phyloP scores from a whole-genome alignment of 2,797 vertebrate species.

The Syngnathus rostellatus region DNA sequence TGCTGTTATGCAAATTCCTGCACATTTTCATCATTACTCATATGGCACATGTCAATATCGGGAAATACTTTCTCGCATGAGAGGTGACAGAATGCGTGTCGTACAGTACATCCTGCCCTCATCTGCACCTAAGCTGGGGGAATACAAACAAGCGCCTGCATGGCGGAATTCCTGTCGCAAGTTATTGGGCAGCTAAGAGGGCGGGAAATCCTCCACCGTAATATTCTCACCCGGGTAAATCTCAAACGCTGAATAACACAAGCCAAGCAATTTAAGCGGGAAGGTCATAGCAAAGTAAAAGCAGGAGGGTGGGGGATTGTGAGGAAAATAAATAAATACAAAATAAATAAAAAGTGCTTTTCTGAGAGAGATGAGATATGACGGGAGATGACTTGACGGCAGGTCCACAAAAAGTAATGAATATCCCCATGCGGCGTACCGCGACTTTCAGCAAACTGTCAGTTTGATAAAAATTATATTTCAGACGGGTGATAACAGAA shows the following conservation, averaged over 20 bases:
- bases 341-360: conserved; percentile 53
- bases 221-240: conserved; percentile 69
- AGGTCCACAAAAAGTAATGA: conserved; percentile 74
- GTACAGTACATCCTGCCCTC: conserved; percentile 48
- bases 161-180: conserved; percentile 61
- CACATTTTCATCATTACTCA: not conserved
- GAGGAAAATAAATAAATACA: not conserved
- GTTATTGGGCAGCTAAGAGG: conserved; percentile 73
- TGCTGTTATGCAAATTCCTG: not conserved
- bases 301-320: conserved; percentile 50
- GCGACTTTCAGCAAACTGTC: conserved; percentile 72
- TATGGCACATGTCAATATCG: not conserved
- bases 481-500: conserved; percentile 51
- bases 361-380: conserved; percentile 75
- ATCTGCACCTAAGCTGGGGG: conserved; percentile 52
- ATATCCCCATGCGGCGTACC: conserved; percentile 72
- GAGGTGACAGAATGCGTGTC: conserved; percentile 34
- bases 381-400: conserved; percentile 72
- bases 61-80: not conserved
- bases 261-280: conserved; percentile 72
- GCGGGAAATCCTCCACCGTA: conserved; percentile 67
- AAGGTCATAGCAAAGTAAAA: conserved; percentile 76
- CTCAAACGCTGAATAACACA: conserved; percentile 74
- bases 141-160: conserved; percentile 54
- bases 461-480: conserved; percentile 78